A percentile compares a stretch with the other conserved stretches of the same genome.
Conservation (phyloP, 2,888 invertebrate species). For the Amorpha juglandis region DNA sequence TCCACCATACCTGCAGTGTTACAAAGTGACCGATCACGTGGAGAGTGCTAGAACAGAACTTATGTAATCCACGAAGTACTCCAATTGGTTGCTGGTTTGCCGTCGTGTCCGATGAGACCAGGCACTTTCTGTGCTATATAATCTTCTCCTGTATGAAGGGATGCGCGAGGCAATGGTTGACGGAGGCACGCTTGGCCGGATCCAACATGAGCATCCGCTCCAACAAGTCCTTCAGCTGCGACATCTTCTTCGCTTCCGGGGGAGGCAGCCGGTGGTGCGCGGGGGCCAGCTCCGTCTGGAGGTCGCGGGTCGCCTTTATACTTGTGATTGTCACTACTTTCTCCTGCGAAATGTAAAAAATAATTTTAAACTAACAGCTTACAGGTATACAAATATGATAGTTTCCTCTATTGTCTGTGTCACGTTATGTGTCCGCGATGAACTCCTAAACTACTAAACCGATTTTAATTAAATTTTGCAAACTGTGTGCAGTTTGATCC, state of each 20-base stretch:
- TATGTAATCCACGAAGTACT: neutral
- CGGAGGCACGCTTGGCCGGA: conserved; percentile 95
- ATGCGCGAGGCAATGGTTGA: conserved; percentile 96
- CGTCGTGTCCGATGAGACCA: neutral
- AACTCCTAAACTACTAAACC: too few relatives aligned
- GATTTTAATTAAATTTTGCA: too few relatives aligned
- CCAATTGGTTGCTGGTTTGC: neutral
- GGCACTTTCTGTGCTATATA: conserved; percentile 65
- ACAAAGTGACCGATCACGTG: neutral
- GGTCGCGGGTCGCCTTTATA: conserved; percentile 92
- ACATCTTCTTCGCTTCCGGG: conserved; percentile 95
- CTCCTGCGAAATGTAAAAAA: conserved; percentile 87
- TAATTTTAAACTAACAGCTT: neutral
- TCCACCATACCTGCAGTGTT: neutral
- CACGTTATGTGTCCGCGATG: too few relatives aligned
- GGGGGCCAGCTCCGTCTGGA: conserved; percentile 92
- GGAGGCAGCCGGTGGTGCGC: conserved; percentile 94
- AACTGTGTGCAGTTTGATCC: too few relatives aligned
- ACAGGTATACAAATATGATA: too few relatives aligned
- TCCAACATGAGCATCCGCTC: conserved; percentile 97
- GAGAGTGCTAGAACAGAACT: neutral
- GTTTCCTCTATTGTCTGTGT: too few relatives aligned
- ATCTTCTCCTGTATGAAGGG: conserved; percentile 98
- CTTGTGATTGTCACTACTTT: conserved; percentile 98
- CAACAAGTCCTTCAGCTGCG: conserved; percentile 95